Evolutionary conservation across 2,113 vertebrate species (phyloP).

Genomic region (Lonchura striata): DNA sequence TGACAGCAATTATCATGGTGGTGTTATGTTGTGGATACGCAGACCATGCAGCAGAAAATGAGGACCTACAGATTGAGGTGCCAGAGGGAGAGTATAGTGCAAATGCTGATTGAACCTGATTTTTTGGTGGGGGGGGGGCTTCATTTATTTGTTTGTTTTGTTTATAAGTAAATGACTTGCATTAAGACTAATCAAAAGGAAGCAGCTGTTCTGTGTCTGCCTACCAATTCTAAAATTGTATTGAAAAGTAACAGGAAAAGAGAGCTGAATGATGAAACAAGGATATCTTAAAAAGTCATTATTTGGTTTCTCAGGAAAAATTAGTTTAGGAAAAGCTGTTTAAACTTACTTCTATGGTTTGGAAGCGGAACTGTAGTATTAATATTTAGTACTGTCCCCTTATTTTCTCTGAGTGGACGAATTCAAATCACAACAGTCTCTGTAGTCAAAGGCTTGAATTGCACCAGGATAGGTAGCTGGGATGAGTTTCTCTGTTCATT

Average conservation of each 20-base stretch:
- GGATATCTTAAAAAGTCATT: neutral
- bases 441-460: neutral
- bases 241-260: neutral
- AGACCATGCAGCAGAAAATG: neutral
- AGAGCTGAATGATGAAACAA: neutral
- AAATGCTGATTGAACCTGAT: neutral
- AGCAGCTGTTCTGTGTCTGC: neutral
- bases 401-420: neutral
- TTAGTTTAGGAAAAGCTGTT: neutral
- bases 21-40: neutral
- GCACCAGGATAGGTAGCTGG: neutral
- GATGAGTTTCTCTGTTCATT: neutral
- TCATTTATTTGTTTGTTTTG: neutral
- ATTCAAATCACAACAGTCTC: neutral
- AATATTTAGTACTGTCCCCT: neutral
- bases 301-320: neutral
- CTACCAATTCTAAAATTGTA: neutral
- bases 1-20: neutral
- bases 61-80: neutral
- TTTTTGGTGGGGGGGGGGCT: rapidly evolving
- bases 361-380: neutral
- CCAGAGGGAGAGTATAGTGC: neutral
- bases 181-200: neutral
- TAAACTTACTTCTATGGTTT: neutral
- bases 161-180: neutral